Evolutionary conservation across 2,113 vertebrate species (phyloP).

Genomic region (Tursiops truncatus): DNA sequence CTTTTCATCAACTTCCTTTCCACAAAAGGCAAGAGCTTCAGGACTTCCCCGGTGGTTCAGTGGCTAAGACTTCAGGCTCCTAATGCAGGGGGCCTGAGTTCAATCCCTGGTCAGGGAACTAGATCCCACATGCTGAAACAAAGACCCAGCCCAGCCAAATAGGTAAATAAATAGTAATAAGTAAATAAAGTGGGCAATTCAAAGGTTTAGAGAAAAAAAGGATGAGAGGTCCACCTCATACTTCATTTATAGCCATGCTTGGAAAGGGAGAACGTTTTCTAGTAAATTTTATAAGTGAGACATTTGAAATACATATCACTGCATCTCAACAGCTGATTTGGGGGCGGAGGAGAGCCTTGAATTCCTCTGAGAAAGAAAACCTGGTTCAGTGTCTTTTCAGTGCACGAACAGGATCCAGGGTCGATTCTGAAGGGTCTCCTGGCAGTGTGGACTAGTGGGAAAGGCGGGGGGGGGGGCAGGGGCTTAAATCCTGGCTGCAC

Average conservation of each 20-base stretch:
- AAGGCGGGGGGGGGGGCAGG: too few species aligned
- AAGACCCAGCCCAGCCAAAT: too few species aligned
- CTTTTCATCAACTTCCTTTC: background rate
- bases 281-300: background rate
- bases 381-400: background rate
- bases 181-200: too few species aligned
- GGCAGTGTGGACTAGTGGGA: background rate
- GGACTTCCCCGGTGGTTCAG: background rate
- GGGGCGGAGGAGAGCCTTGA: background rate
- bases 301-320: background rate
- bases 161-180: too few species aligned
- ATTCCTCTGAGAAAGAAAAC: background rate
- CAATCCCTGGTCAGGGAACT: too few species aligned
- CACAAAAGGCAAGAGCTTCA: background rate
- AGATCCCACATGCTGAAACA: too few species aligned
- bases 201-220: background rate
- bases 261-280: background rate
- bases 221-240: accelerated
- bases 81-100: too few species aligned
- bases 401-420: background rate
- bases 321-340: background rate
- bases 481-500: background rate
- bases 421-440: background rate
- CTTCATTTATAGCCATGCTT: background rate
- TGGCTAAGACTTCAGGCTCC: too few species aligned